Conservation (phyloP, 1,140 invertebrate species). For the Caenorhabditis latens region DNA sequence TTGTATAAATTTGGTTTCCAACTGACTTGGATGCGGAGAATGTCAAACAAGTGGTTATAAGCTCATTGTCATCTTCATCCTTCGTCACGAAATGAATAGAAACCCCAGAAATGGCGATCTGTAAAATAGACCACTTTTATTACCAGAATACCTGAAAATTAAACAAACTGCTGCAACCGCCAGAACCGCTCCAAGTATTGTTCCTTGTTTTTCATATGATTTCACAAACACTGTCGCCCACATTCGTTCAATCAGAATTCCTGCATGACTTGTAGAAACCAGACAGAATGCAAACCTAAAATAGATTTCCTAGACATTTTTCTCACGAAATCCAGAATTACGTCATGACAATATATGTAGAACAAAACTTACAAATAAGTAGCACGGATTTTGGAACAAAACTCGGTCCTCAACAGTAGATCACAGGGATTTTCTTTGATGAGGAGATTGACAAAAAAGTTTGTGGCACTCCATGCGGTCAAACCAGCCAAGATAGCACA, state of each 20-base stretch:
- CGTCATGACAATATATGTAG: neutral
- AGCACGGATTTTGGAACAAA: slow-evolving; percentile 15
- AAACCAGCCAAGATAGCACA: neutral
- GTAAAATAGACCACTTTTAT: neutral
- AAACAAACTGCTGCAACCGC: neutral
- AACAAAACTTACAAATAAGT: neutral
- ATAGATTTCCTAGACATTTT: neutral
- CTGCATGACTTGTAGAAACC: neutral
- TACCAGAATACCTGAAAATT: neutral
- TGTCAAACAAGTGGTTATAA: neutral
- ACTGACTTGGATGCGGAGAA: slow-evolving; percentile 7
- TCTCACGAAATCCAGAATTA: too few relatives aligned
- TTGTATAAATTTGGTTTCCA: neutral
- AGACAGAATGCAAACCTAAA: slow-evolving; percentile 19
- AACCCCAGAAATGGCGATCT: neutral
- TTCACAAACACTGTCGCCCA: slow-evolving; percentile 1
- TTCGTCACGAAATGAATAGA: neutral
- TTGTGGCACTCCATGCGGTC: neutral
- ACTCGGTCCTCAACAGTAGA: neutral
- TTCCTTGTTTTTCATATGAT: slow-evolving; percentile 39
- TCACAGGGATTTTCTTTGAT: neutral
- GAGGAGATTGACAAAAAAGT: neutral
- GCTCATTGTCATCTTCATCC: neutral
- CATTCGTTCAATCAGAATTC: slow-evolving; percentile 7
- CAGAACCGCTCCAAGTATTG: neutral